A percentile compares a stretch with the other conserved stretches of the same genome.
Conservation (phyloP, 2,888 invertebrate species). For the Eilema sororculum region DNA sequence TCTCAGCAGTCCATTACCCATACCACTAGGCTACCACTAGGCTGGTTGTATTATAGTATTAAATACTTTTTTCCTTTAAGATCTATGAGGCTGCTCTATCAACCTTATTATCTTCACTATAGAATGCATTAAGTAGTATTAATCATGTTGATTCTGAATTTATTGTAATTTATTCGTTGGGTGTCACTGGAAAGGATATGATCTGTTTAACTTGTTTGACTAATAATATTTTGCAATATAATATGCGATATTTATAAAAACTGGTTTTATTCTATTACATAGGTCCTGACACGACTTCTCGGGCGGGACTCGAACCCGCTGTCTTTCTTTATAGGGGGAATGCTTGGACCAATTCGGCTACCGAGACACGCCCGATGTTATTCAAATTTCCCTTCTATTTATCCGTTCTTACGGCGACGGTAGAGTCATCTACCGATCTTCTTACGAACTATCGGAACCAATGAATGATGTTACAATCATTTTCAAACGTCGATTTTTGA, state of each 20-base stretch:
- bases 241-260: neutral
- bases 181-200: neutral
- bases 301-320: no score
- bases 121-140: neutral
- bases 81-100: neutral
- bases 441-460: no score
- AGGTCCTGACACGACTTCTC: neutral
- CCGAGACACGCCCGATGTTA: no score
- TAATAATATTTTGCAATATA: neutral
- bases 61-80: neutral
- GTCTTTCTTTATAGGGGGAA: no score
- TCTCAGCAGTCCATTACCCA: no score
- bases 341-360: no score
- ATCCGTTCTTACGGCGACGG: no score
- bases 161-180: constrained; percentile 1
- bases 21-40: no score
- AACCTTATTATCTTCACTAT: neutral
- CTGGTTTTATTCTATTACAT: constrained; percentile 2
- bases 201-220: constrained; percentile 3
- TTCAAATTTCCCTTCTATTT: no score
- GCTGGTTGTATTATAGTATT: neutral
- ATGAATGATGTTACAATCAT: no score
- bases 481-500: no score
- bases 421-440: no score
- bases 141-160: constrained; percentile 6